Evolutionary conservation across 2,113 vertebrate species (phyloP), one percentile per base, ranked within the genome.

Genomic region (Actinemys pallida): DNA sequence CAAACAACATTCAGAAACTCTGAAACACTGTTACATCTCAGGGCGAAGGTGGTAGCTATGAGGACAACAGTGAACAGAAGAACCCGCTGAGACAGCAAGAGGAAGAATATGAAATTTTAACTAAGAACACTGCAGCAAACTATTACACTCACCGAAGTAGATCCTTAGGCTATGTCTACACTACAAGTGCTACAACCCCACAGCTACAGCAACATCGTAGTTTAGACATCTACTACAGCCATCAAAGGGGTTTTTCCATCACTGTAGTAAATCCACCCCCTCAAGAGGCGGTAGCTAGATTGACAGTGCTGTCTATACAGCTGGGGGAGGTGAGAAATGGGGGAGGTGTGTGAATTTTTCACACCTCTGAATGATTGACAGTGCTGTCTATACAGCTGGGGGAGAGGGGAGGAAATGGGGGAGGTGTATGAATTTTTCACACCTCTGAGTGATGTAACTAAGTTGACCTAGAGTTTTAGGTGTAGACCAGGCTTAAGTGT

Each of bases 21-120:
- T 45, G 65, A 82, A 45, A 31, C 0, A 0, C 42, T 19, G 3
- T 56, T 25, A 78, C 24, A 25, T 78, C 87, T 88, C 12, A 87
- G 52, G 17, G 29, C 76, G 17, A 72, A 97, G 86, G 72, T 79
- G 19, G 54, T 35, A 76, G 13, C 35, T 39, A 86, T 76, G 7
- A 86, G 22, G 5, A 0, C 31, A 91, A 86, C 6, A 89, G 20
- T 27, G 8, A 95, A 29, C 42, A 89, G 19, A 10, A 89, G 19
- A 10, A 87, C 5, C 4, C 62, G n/a, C 83, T 20, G 27, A 11
- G 12, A 52, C 16, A 87, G 7, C 20, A 82, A 78, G 16, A 12
- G 81, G 50, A 90, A 72, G 4, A n/a, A 39, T 12, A 9, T 81
- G 78, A 42, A 93, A 42, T 35, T 82, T n/a, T 27, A 89, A 6